Conservation (phyloP, 2,113 vertebrate genomes). For the Saccopteryx leptura region DNA sequence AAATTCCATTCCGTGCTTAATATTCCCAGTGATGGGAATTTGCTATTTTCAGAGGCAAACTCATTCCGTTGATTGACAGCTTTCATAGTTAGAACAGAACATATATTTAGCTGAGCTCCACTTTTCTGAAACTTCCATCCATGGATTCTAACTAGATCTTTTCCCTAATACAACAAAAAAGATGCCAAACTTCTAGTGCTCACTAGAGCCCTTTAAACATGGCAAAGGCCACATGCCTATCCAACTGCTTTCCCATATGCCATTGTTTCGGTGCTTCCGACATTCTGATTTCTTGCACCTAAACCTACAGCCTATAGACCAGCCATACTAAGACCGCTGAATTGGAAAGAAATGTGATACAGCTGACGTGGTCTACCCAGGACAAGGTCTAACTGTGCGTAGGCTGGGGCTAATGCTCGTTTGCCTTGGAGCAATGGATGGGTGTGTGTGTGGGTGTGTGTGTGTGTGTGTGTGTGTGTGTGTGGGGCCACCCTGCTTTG, state of each 20-base stretch:
- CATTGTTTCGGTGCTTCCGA: not conserved
- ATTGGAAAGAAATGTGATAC: not conserved
- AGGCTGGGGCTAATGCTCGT: not conserved
- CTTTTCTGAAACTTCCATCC: not conserved
- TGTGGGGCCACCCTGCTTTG: not conserved
- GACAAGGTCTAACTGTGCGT: not conserved
- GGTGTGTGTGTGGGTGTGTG: not conserved
- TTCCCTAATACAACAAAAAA: not conserved
- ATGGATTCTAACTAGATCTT: not conserved
- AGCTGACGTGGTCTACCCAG: not conserved
- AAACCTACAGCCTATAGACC: not conserved
- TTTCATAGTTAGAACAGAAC: not conserved
- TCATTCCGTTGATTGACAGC: not conserved
- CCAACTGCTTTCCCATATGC: not conserved
- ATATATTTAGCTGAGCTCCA: not conserved
- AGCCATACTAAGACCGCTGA: not conserved
- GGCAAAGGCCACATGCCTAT: not conserved
- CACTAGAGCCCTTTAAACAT: not conserved
- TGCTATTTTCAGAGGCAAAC: slow-evolving; percentile 22
- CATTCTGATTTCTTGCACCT: not conserved
- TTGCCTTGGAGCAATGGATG: not conserved
- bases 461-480: not conserved
- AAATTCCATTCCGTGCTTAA: slow-evolving; percentile 22
- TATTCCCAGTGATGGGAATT: not conserved
- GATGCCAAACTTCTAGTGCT: not conserved